Conservation (phyloP, 2,888 invertebrate genomes). For the Gymnoscelis rufifasciata region DNA sequence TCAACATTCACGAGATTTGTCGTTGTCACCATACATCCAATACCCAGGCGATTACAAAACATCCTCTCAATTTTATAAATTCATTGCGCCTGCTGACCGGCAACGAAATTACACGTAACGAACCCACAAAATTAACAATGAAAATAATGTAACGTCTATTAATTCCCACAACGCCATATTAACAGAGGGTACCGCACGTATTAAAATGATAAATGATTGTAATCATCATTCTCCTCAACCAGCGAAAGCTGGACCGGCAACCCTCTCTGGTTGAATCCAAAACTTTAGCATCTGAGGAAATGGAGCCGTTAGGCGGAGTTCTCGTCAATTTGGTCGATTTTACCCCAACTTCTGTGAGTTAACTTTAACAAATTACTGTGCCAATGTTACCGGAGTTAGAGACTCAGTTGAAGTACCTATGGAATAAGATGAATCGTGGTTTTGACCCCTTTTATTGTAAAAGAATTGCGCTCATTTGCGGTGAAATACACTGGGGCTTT, state of each 20-base stretch:
- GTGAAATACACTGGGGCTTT: conserved; percentile 8
- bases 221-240: conserved; percentile 62
- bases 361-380: conserved; percentile 73
- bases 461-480: conserved; percentile 47
- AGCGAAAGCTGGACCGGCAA: conserved; percentile 22
- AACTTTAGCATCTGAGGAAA: conserved; percentile 2
- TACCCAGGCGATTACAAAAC: conserved; percentile 23
- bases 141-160: conserved; percentile 72
- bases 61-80: conserved; percentile 36
- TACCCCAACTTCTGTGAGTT: conserved; percentile 66
- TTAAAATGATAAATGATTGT: conserved; percentile 76
- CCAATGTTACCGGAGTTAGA: conserved; percentile 62
- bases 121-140: conserved; percentile 70
- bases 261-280: conserved; percentile 11
- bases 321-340: conserved; percentile 40
- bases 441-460: conserved; percentile 53
- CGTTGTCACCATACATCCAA: too few relatives aligned
- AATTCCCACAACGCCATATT: conserved; percentile 69
- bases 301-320: conserved; percentile 28
- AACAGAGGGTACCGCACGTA: conserved; percentile 68
- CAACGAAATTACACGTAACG: conserved; percentile 46
- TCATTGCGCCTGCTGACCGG: conserved; percentile 39
- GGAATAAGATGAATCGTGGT: conserved; percentile 62
- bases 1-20: too few relatives aligned
- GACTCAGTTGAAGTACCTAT: conserved; percentile 46